phyloP scores from a whole-genome alignment of 2,113 vertebrate genomes.

The Neopipo cinnamomea region DNA sequence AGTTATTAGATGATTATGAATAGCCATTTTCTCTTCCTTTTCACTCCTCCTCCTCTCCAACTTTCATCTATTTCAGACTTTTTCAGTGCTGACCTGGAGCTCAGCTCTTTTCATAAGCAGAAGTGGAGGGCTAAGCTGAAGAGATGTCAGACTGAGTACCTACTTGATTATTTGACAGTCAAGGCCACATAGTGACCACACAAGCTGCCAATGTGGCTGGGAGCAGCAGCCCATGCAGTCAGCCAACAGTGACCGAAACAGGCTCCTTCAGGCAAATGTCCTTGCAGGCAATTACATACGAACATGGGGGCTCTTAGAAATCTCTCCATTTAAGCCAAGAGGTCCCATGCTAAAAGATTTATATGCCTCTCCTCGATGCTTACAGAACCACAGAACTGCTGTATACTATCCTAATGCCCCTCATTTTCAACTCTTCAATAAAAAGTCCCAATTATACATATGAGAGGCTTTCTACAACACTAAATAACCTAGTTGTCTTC shows the following conservation, averaged over 20 bases:
- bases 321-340: not conserved
- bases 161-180: slow-evolving; percentile 7
- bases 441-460: not conserved
- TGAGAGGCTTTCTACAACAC: not conserved
- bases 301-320: rapidly evolving
- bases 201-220: rapidly evolving
- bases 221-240: not conserved
- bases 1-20: not conserved
- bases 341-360: not conserved
- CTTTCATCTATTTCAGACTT: not conserved
- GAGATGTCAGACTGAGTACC: not conserved
- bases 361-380: rapidly evolving
- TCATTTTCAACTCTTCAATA: not conserved
- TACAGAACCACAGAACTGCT: not conserved
- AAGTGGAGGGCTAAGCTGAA: not conserved
- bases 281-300: rapidly evolving
- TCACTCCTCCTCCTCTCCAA: not conserved
- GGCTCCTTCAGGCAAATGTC: not conserved
- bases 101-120: not conserved
- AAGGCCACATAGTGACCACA: not conserved
- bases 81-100: not conserved
- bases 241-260: not conserved
- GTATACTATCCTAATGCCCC: rapidly evolving
- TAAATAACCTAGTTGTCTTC: not conserved
- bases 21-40: not conserved